A percentile compares a stretch with the other conserved stretches of the same genome.
Conservation (phyloP, 2,797 vertebrate genomes). For the Buceros bicornis region DNA sequence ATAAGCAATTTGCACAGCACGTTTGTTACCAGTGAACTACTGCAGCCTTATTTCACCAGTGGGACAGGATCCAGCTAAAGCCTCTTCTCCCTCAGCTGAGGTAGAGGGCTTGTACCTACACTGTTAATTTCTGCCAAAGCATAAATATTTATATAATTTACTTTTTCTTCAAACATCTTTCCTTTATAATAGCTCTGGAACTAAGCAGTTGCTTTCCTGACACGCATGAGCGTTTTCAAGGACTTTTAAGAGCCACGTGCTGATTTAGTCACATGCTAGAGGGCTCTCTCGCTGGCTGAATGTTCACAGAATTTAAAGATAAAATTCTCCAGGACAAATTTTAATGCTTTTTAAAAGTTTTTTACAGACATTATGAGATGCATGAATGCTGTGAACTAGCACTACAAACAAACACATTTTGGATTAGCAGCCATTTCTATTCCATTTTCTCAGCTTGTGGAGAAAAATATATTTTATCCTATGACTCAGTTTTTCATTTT, state of each 20-base stretch:
- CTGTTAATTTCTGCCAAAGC: neutral
- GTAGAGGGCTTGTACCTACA: neutral
- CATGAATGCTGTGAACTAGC: fast-evolving
- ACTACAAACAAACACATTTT: neutral
- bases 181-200: neutral
- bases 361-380: neutral
- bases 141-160: neutral
- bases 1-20: fast-evolving
- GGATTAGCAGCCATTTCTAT: neutral
- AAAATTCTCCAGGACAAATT: neutral
- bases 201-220: neutral
- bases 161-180: neutral
- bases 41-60: neutral
- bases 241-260: neutral
- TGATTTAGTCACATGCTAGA: neutral
- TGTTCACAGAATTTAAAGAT: neutral
- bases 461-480: neutral
- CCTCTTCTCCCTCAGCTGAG: neutral
- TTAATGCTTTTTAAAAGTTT: neutral
- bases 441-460: neutral
- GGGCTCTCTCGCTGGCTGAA: neutral
- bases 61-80: neutral
- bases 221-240: neutral
- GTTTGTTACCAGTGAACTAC: fast-evolving
- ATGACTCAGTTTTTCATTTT: neutral